Conservation (phyloP, 1,140 invertebrate genomes). For the Hyles vespertilio region DNA sequence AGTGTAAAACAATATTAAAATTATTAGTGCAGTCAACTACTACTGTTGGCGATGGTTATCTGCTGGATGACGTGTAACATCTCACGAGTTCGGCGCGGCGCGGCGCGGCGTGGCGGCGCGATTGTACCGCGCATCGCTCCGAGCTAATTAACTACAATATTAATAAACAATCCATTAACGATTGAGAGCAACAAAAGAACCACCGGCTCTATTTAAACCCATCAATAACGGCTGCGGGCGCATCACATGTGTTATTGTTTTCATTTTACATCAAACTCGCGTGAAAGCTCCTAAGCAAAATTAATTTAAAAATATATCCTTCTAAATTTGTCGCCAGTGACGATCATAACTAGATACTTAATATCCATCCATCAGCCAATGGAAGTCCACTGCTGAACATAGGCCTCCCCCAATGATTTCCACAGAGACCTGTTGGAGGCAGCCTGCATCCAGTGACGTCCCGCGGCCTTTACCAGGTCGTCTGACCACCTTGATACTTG, state of each 20-base stretch:
- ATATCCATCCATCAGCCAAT: too few species aligned
- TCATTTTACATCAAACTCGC: background rate
- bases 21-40: conserved; percentile 18
- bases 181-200: conserved; percentile 20
- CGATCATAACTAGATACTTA: too few species aligned
- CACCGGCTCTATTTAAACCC: background rate
- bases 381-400: too few species aligned
- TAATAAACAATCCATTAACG: conserved; percentile 54
- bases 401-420: too few species aligned
- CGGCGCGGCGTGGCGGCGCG: too few species aligned
- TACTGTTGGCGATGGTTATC: conserved; percentile 29
- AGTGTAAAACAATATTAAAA: conserved; percentile 13
- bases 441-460: too few species aligned
- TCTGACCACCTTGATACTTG: too few species aligned
- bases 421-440: too few species aligned
- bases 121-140: conserved; percentile 1
- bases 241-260: conserved; percentile 5
- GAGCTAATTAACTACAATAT: conserved; percentile 51
- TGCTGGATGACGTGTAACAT: conserved; percentile 23
- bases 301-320: background rate
- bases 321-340: too few species aligned
- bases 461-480: too few species aligned
- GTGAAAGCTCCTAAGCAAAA: too few species aligned
- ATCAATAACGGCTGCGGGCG: conserved; percentile 5
- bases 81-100: conserved; percentile 12